Evolutionary conservation across 2,797 vertebrate species (phyloP).

Genomic region (Parotocinclus haroldoi): DNA sequence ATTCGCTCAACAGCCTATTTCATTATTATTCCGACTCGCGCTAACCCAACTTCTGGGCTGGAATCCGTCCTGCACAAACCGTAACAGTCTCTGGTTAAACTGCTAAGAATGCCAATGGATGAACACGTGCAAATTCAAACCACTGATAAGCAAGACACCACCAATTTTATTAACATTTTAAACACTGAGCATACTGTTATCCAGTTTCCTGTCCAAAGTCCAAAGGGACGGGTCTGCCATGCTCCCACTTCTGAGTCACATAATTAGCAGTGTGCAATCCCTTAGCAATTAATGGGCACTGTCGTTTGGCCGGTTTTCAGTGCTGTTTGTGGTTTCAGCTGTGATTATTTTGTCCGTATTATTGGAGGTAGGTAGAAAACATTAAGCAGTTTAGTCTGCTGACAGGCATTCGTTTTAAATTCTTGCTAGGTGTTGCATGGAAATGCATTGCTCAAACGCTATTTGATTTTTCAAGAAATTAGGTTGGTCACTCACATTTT

Average conservation of each 20-base stretch:
- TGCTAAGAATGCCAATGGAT: neutral
- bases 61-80: no score
- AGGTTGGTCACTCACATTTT: no score
- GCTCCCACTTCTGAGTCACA: constrained; percentile 12
- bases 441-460: no score
- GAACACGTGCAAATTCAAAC: neutral
- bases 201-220: neutral
- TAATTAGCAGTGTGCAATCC: constrained; percentile 13
- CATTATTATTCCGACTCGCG: no score
- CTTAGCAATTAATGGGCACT: constrained; percentile 12
- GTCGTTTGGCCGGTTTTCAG: constrained; percentile 21
- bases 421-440: no score
- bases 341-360: no score
- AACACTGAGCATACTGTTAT: neutral
- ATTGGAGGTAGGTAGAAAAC: no score
- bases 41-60: no score
- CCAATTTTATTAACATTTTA: neutral
- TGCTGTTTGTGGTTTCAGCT: constrained; percentile 41
- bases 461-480: no score
- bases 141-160: neutral
- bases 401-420: no score
- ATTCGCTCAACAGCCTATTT: no score
- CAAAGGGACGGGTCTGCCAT: neutral
- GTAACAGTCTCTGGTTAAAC: neutral
- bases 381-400: no score